Evolutionary conservation across 2,797 vertebrate species (phyloP), one percentile per base, ranked within the genome.

Genomic region (Hemitrygon akajei): DNA sequence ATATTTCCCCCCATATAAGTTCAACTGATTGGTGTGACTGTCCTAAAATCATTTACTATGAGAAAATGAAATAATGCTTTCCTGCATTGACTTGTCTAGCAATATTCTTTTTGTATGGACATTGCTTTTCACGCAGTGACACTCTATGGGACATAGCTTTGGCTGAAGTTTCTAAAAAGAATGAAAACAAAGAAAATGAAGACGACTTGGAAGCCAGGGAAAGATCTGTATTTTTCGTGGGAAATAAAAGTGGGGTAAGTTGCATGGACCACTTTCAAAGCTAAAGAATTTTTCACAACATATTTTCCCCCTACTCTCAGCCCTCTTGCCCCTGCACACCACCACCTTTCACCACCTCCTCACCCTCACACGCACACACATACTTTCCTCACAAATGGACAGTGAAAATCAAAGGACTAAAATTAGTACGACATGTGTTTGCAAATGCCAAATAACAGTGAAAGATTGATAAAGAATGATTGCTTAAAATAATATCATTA

Each of bases 111-210:
- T 0, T 92, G 34, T 71, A 47, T 77, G 81, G 37, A 4, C 76
- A 0, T 37, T 93, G 25, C 93, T 76, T 94, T 77, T 94, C 91
- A 94, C 40, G 5, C 94, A 99, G 98, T 94, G 98, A 98, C 94
- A 97, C 97, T 56, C 94, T 99, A n/a, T 99, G 99, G 98, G 98
- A 99, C 93, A 95, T 98, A 93, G 98, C 98, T 37, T 96, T 97
- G 94, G 97, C 97, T 11, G 98, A 98, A 96, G 97, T 98, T 34
- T 96, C 95, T 58, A 95, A 95, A 89, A 96, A 93, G 94, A 96
- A 97, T 94, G 95, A 94, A 7, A 94, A 94, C 92, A 95, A 66
- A 37, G 96, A 95, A 77, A 96, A 97, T 27, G 94, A 0, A 27
- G 95, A 95, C 25, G 93, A 94, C 73, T 94, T 94, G 14, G 96